Conservation (phyloP, 2,113 vertebrate species). For the Elachura formosa region DNA sequence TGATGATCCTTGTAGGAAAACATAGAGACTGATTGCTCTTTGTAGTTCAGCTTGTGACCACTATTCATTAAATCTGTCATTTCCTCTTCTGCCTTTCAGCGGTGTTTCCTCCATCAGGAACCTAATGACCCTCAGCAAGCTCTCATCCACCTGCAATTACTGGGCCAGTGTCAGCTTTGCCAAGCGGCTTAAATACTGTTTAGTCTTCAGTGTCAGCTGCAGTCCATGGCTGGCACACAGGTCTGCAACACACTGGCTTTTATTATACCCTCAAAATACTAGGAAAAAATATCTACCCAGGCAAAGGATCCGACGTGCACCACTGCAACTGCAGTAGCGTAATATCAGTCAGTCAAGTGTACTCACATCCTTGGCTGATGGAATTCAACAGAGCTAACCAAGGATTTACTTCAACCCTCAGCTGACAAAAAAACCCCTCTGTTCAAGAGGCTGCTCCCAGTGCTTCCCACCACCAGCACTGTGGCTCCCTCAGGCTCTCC, state of each 20-base stretch:
- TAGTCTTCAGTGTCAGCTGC: neutral
- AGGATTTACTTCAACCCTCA: neutral
- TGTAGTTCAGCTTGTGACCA: neutral
- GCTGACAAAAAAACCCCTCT: neutral
- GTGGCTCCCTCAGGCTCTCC: no score
- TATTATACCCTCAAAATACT: neutral
- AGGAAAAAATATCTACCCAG: neutral
- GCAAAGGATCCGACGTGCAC: neutral
- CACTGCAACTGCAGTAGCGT: neutral
- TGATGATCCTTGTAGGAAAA: neutral
- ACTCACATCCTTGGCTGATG: neutral
- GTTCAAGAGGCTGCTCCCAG: no score
- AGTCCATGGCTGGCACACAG: neutral
- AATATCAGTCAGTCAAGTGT: neutral
- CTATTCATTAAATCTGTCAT: conserved; percentile 44
- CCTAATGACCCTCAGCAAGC: conserved; percentile 14
- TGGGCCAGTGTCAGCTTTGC: conserved; percentile 3
- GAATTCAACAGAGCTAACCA: neutral
- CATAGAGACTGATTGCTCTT: neutral
- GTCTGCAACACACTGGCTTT: neutral
- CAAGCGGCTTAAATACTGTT: neutral
- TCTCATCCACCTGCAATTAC: conserved; percentile 17
- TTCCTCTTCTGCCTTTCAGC: conserved; percentile 56
- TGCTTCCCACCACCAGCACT: no score
- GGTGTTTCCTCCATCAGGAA: conserved; percentile 38